Evolutionary conservation across 2,888 invertebrate species (phyloP).

Genomic region (Troides helena): DNA sequence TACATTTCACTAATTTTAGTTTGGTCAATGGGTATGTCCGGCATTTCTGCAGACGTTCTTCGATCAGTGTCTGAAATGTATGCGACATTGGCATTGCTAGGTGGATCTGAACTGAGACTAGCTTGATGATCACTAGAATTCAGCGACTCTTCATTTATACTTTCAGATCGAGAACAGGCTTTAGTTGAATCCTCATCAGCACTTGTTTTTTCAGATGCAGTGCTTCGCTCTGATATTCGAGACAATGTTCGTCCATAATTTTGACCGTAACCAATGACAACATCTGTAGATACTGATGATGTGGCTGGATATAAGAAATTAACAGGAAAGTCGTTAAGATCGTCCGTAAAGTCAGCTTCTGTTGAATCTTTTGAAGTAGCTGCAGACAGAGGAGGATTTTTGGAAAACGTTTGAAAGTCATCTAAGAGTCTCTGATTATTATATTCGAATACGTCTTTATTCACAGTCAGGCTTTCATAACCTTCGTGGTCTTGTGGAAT

Average conservation of each 20-base stretch:
- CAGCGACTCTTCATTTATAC: constrained; percentile 90
- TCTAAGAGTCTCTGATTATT: constrained; percentile 70
- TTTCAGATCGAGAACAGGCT: constrained; percentile 90
- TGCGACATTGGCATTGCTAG: constrained; percentile 85
- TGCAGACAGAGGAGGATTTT: constrained; percentile 71
- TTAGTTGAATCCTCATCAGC: constrained; percentile 93
- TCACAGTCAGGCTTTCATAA: constrained; percentile 77
- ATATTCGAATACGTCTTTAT: constrained; percentile 71
- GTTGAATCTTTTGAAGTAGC: constrained; percentile 78
- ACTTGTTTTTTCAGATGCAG: constrained; percentile 92
- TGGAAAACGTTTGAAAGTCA: constrained; percentile 74
- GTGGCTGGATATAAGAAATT: constrained; percentile 87
- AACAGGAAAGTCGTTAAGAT: constrained; percentile 87
- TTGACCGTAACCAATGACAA: constrained; percentile 85
- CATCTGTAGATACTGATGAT: constrained; percentile 82
- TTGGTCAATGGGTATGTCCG: constrained; percentile 89
- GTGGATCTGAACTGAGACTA: constrained; percentile 91
- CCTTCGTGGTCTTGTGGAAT: constrained; percentile 87
- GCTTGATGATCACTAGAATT: constrained; percentile 92
- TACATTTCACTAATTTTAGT: constrained; percentile 81
- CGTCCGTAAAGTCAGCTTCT: constrained; percentile 86
- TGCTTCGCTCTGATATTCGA: constrained; percentile 92
- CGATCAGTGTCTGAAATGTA: constrained; percentile 90
- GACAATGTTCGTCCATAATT: constrained; percentile 90
- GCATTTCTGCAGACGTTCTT: constrained; percentile 91